A percentile compares a stretch with the other conserved stretches of the same genome.
phyloP scores from a whole-genome alignment of 2,888 invertebrate genomes.

The Drosophila rubida region DNA sequence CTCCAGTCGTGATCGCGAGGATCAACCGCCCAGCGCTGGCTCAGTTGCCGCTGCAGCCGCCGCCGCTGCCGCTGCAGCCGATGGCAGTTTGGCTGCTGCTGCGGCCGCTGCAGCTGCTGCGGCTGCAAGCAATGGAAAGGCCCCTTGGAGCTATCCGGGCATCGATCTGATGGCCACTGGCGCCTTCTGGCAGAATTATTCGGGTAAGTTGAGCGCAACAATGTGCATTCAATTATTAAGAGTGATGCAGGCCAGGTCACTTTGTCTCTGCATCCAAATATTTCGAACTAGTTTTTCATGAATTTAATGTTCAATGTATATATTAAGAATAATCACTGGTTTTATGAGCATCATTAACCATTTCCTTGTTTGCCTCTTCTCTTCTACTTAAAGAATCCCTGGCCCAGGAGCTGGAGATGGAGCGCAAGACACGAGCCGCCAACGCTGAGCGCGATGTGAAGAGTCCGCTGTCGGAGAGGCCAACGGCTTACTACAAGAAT shows the following conservation, averaged over 20 bases:
- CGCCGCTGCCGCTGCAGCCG: constrained; percentile 78
- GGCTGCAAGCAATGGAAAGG: constrained; percentile 85
- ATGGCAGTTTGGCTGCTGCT: constrained; percentile 79
- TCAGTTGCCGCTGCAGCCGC: constrained; percentile 72
- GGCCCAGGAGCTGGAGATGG: constrained; percentile 94
- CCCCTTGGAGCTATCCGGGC: constrained; percentile 89
- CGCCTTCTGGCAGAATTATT: constrained; percentile 96
- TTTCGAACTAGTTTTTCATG: too few species aligned
- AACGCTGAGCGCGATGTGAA: constrained; percentile 93
- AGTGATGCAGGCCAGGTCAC: too few species aligned
- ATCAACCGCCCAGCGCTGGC: constrained; percentile 84
- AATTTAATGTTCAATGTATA: too few species aligned
- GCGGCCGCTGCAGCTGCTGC: constrained; percentile 82
- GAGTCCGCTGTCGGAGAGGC: constrained; percentile 92
- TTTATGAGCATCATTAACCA: not conserved
- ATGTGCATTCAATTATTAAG: not conserved
- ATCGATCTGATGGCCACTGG: constrained; percentile 94
- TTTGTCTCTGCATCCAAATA: too few species aligned
- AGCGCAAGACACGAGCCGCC: constrained; percentile 91
- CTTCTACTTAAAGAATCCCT: constrained; percentile 88
- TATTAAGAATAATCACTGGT: too few species aligned
- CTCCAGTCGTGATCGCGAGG: constrained; percentile 78
- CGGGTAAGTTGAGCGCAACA: constrained; percentile 87
- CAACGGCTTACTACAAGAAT: constrained; percentile 93
- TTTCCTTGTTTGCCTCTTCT: not conserved